These are phyloP conservation scores for Catharus bicknelli DNA, from an alignment of 2,113 vertebrate species.

Conservation along the genomic window DNA sequence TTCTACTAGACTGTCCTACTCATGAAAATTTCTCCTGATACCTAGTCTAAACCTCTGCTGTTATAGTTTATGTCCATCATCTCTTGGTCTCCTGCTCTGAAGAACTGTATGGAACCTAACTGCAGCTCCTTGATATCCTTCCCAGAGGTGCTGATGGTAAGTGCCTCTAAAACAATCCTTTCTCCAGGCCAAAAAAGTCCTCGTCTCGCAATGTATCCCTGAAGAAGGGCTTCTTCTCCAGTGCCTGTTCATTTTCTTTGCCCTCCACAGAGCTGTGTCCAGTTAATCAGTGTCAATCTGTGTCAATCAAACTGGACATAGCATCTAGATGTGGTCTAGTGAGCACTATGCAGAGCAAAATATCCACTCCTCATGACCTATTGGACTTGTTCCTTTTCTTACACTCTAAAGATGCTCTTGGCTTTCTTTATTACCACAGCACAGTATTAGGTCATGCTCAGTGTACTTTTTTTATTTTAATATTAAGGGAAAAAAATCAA, in stretches of 20 bases:
- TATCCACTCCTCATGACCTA: background rate
- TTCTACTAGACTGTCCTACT: background rate
- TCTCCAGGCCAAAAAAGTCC: background rate
- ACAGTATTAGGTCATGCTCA: background rate
- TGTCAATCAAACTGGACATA: too few species aligned
- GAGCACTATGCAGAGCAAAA: background rate
- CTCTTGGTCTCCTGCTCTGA: background rate
- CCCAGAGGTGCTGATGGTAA: background rate
- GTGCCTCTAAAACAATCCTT: background rate
- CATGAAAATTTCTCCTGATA: background rate
- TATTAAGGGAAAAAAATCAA: background rate
- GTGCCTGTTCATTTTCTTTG: background rate
- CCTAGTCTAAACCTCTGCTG: background rate
- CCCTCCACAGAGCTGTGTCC: background rate
- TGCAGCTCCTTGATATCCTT: background rate
- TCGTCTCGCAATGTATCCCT: rapidly evolving
- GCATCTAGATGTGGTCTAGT: too few species aligned
- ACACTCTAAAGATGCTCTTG: background rate
- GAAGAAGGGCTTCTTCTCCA: background rate
- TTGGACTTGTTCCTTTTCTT: background rate
- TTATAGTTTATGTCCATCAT: background rate
- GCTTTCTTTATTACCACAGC: background rate
- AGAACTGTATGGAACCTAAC: background rate
- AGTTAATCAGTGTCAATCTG: background rate
- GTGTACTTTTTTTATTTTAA: background rate